phyloP scores from a whole-genome alignment of 1,140 invertebrate genomes.

The Drosophila watanabei region DNA sequence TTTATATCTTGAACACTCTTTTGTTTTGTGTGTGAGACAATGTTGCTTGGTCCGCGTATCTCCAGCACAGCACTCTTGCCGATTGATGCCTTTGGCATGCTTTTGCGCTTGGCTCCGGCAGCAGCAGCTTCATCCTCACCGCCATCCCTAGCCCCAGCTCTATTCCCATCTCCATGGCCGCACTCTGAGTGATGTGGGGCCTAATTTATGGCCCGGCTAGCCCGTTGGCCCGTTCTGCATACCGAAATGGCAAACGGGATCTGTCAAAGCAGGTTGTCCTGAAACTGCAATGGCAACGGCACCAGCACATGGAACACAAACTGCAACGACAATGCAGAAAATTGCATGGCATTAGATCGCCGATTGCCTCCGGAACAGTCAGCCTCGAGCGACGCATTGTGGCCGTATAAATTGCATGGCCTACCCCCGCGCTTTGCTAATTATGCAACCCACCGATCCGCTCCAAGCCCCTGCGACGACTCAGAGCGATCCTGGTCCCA shows the following conservation, averaged over 20 bases:
- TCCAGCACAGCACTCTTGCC: slow-evolving; percentile 59
- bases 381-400: slow-evolving; percentile 8
- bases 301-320: slow-evolving; percentile 10
- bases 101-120: slow-evolving; percentile 52
- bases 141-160: slow-evolving; percentile 5
- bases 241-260: slow-evolving; percentile 60
- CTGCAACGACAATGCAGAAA: slow-evolving; percentile 32
- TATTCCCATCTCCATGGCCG: slow-evolving; percentile 9
- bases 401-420: slow-evolving; percentile 55
- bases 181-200: slow-evolving; percentile 58
- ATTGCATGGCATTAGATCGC: slow-evolving; percentile 62
- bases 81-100: slow-evolving; percentile 79
- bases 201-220: slow-evolving; percentile 66
- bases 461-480: slow-evolving; percentile 2
- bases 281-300: slow-evolving; percentile 24
- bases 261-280: slow-evolving; percentile 62
- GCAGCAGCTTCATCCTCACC: slow-evolving; percentile 12
- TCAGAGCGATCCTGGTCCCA: not conserved
- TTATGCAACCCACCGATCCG: slow-evolving; percentile 53
- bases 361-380: slow-evolving; percentile 33
- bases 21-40: slow-evolving; percentile 1
- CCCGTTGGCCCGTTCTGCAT: slow-evolving; percentile 42
- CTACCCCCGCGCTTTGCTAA: slow-evolving; percentile 56
- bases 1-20: not conserved
- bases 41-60: slow-evolving; percentile 20